Percentiles rank a stretch among this genome's conserved stretches.
Conservation (phyloP, 2,888 invertebrate species). For the Drosophila prostipennis region DNA sequence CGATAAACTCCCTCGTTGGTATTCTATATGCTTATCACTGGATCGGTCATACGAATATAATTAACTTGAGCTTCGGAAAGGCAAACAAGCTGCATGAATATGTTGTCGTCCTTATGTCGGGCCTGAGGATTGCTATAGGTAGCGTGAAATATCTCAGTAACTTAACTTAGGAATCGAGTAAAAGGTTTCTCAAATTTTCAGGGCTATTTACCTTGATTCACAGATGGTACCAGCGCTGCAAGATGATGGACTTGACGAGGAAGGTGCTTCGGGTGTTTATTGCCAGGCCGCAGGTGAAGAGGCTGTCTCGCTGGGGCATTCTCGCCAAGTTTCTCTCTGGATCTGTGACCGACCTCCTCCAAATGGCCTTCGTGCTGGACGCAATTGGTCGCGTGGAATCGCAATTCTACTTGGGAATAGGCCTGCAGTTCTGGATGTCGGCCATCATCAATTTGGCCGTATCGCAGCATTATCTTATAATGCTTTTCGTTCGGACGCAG, state of each 20-base stretch:
- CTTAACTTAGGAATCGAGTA: background rate
- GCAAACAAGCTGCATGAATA: constrained; percentile 35
- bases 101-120: constrained; percentile 8
- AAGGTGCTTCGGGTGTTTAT: constrained; percentile 10
- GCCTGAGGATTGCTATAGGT: constrained; percentile 18
- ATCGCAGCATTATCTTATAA: constrained; percentile 47
- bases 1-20: background rate
- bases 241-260: constrained; percentile 25
- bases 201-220: constrained; percentile 35
- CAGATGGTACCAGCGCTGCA: constrained; percentile 54
- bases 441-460: constrained; percentile 54
- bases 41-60: background rate
- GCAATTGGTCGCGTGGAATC: background rate
- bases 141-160: background rate
- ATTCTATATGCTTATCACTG: background rate
- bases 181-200: background rate
- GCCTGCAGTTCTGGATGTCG: constrained; percentile 10
- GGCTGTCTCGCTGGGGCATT: constrained; percentile 44
- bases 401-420: background rate
- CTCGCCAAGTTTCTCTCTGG: constrained; percentile 36
- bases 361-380: constrained; percentile 8
- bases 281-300: constrained; percentile 45
- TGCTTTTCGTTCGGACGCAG: constrained; percentile 51
- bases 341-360: constrained; percentile 5
- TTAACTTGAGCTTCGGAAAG: background rate